Base-by-base conservation (phyloP, 2,888 invertebrate genomes). In the Palloptera scutellata region DNA sequence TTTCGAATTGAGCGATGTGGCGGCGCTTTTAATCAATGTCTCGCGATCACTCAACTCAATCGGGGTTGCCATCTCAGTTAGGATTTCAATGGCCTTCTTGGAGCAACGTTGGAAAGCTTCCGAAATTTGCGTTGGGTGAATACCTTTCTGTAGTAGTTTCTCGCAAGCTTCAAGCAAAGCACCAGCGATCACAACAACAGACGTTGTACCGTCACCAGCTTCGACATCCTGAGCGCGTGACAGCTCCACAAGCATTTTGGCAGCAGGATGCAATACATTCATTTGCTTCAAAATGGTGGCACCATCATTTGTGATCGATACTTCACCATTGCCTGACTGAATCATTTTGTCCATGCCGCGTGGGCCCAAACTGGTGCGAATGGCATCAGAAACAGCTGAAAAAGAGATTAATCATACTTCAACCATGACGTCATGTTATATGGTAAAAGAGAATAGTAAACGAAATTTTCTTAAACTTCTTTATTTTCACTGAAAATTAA, bases 331-430 rank as follows among this genome's bases (percentile, higher is more conserved):
- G 45, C 91, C 91, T 45, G 96, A 88, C 88, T 99, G 98, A 79
- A 99, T 99, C 99, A 99, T 99, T 89, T 99, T 99, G 84, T 99
- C 99, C 99, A 99, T 99, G 72, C 99, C 98, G 76, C 96, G 90
- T 19, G 99, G 99, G 5, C 99, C 99, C 86, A 99, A 88, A 86
- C 98, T 98, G 13, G 99, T 99, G 70, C 98, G 92, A 79, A 99
- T 95, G 13, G 98, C 98, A 95, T 98, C 96, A 73, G 97, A 95
- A 64, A 99, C 97, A 87, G 98, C 98, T 97, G 86, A 70, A 90
- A 88, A 59, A 76, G 76, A 66, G 30, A 48, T n/a, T 48, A 48
- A 15, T n/a, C 12, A 48, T n/a, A 48, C 48, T n/a, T n/a, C 2
- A 48, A 5, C 12, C 2, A 43, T 8, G 45, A 17, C 59, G 17